These are phyloP conservation scores for Serranus cabrilla DNA, from an alignment of 2,797 vertebrate species.

Conservation along the genomic window DNA sequence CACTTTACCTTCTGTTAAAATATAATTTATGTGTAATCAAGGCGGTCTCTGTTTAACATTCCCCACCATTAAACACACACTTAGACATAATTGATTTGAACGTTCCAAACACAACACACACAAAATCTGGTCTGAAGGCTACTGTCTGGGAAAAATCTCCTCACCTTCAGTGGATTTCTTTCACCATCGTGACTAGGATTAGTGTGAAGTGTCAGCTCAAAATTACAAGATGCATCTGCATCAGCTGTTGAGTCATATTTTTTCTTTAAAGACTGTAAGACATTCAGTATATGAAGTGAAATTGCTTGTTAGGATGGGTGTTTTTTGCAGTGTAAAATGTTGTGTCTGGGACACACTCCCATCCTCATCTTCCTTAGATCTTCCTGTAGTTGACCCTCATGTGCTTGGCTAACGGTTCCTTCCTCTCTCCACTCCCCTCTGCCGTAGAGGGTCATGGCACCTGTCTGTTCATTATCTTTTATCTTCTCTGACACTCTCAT, in stretches of 20 bases:
- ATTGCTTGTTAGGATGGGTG: slow-evolving; percentile 61
- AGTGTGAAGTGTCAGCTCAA: not conserved
- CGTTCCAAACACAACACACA: not conserved
- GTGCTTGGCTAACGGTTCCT: slow-evolving; percentile 31
- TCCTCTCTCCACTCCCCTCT: slow-evolving; percentile 21
- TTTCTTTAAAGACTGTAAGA: slow-evolving; percentile 21
- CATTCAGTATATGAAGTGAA: slow-evolving; percentile 52
- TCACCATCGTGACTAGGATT: not conserved
- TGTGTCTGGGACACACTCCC: slow-evolving; percentile 28
- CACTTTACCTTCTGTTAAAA: not conserved
- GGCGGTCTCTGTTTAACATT: no score
- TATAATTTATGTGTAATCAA: no score
- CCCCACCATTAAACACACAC: no score
- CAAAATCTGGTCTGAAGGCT: not conserved
- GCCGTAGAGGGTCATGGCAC: slow-evolving; percentile 21
- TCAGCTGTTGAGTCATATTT: not conserved
- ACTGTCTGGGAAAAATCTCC: not conserved
- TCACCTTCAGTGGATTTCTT: not conserved
- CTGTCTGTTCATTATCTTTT: slow-evolving; percentile 24
- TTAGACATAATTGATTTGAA: no score
- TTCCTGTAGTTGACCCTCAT: slow-evolving; percentile 22
- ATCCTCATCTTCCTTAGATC: slow-evolving; percentile 35
- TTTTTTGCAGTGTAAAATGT: slow-evolving; percentile 49
- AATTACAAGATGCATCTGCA: not conserved
- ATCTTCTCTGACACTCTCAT: slow-evolving; percentile 23